Evolutionary conservation across 2,797 vertebrate species (phyloP).

Genomic region (Sebastes vulpes): DNA sequence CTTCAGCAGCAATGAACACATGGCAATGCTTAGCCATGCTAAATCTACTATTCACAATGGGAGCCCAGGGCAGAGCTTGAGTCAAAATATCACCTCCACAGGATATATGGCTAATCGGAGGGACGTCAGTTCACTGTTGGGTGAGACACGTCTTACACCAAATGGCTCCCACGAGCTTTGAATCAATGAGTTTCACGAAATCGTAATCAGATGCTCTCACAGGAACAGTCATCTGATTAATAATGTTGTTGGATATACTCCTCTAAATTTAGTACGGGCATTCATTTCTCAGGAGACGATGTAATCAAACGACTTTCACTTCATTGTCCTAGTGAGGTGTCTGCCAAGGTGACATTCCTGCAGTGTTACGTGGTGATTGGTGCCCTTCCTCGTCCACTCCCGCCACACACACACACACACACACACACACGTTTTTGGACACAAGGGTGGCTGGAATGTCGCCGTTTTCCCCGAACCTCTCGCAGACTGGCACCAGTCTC

Average conservation of each 20-base stretch:
- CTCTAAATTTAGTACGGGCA: slow-evolving; percentile 17
- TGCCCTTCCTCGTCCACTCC: slow-evolving; percentile 19
- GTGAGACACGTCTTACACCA: slow-evolving; percentile 11
- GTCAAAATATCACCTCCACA: slow-evolving; percentile 75
- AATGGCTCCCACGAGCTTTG: slow-evolving; percentile 5
- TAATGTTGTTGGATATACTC: slow-evolving; percentile 1
- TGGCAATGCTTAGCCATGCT: slow-evolving; percentile 80
- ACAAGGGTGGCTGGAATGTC: slow-evolving; percentile 73
- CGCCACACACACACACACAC: slow-evolving; percentile 8
- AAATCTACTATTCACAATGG: slow-evolving; percentile 73
- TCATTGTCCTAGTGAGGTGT: slow-evolving; percentile 32
- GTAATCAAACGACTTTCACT: not conserved
- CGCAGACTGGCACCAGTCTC: slow-evolving; percentile 76
- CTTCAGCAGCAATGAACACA: slow-evolving; percentile 77
- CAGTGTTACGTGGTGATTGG: slow-evolving; percentile 64
- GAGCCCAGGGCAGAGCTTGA: slow-evolving; percentile 65
- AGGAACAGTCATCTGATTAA: slow-evolving; percentile 25
- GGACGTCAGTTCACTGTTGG: slow-evolving; percentile 44
- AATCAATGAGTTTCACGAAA: slow-evolving; percentile 30
- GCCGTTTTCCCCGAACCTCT: slow-evolving; percentile 59
- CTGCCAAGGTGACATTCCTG: slow-evolving; percentile 71
- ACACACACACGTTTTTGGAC: slow-evolving; percentile 32
- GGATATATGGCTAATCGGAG: slow-evolving; percentile 61
- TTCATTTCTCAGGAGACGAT: not conserved
- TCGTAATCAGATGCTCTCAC: slow-evolving; percentile 7